These are phyloP conservation scores for Ceriagrion tenellum DNA, from an alignment of 2,888 invertebrate genomes.

Conservation along the genomic window DNA sequence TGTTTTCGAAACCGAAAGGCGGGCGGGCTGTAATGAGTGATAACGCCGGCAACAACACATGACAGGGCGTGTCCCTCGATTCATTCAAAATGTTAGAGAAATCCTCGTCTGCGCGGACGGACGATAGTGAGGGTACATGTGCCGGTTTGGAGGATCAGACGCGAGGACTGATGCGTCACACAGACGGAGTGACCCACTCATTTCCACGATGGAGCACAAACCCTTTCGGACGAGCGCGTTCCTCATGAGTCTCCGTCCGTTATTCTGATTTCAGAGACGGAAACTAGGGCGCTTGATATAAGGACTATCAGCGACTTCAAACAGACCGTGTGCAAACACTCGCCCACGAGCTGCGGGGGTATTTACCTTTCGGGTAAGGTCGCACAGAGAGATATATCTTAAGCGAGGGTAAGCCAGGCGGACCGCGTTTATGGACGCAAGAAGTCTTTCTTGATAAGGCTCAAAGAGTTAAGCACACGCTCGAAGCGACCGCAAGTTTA, in stretches of 20 bases:
- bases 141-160: background rate
- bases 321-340: background rate
- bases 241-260: background rate
- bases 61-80: background rate
- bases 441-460: background rate
- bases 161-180: background rate
- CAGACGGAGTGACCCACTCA: background rate
- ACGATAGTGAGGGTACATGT: background rate
- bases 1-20: no score
- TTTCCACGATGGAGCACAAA: background rate
- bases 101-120: background rate
- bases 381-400: background rate
- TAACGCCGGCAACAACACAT: background rate
- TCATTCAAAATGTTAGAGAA: background rate
- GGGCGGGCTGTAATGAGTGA: no score
- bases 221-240: background rate
- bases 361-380: background rate
- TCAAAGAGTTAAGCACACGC: background rate
- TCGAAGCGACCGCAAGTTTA: background rate
- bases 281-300: constrained; percentile 10
- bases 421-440: background rate
- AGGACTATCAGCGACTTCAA: constrained; percentile 13
- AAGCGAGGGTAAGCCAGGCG: background rate
- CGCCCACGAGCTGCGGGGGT: background rate
- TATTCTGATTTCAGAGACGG: constrained; percentile 13